A percentile compares a stretch with the other conserved stretches of the same genome.
These are phyloP conservation scores for Spialia ferax DNA, from an alignment of 2,888 invertebrate genomes.

Conservation along the genomic window DNA sequence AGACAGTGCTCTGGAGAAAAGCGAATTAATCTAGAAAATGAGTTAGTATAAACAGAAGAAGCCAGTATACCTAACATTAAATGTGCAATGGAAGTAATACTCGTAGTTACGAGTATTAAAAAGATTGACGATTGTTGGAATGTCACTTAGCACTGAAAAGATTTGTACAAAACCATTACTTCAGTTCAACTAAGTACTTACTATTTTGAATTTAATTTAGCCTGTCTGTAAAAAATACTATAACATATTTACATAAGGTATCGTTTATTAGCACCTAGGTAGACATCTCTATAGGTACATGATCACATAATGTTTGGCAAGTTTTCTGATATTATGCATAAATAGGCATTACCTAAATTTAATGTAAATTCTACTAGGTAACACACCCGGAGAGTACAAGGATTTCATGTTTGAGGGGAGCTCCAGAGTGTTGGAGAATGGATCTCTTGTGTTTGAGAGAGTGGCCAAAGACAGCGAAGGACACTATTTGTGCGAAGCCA, in stretches of 20 bases:
- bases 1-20: constrained; percentile 12
- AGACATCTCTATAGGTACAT: too few relatives aligned
- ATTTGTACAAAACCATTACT: too few relatives aligned
- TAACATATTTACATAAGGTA: too few relatives aligned
- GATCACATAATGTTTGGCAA: too few relatives aligned
- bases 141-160: too few relatives aligned
- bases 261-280: too few relatives aligned
- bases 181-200: too few relatives aligned
- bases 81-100: too few relatives aligned
- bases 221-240: too few relatives aligned
- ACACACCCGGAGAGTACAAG: constrained; percentile 92
- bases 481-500: constrained; percentile 97
- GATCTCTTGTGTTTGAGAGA: constrained; percentile 93
- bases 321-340: not conserved
- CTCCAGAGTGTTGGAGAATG: constrained; percentile 92
- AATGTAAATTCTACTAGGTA: constrained; percentile 71
- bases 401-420: constrained; percentile 93
- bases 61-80: not conserved
- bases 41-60: constrained; percentile 1
- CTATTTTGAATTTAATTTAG: too few relatives aligned
- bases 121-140: too few relatives aligned
- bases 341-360: not conserved
- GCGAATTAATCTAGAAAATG: constrained; percentile 24
- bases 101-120: too few relatives aligned
- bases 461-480: constrained; percentile 96